Evolutionary conservation across 2,113 vertebrate species (phyloP), one percentile per base, ranked within the genome.

Genomic region (Sterna hirundo): DNA sequence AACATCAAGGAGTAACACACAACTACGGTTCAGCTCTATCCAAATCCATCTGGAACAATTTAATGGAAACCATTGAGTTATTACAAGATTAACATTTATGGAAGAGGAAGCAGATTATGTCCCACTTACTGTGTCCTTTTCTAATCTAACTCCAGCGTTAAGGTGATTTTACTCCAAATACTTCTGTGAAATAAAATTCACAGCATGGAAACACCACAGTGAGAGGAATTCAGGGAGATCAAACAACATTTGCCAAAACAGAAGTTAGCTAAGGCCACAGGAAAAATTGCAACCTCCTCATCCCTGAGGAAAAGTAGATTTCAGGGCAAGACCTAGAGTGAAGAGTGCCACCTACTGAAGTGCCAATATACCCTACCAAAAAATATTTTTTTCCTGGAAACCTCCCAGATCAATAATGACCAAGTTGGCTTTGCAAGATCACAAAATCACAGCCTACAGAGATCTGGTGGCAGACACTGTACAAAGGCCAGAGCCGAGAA

Each of bases 341-440:
- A 94, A 89, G 65, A 86, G 52, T 95, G 86, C 60, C 92, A 96
- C 42, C 85, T 88, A 86, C 69, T 86, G 94, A 91, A 92, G 62
- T 86, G 83, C 40, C 72, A 84, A 57, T 22, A 88, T 8, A 90
- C 58, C 66, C 42, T 71, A 70, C 6, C 14, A 27, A 93, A 61
- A 90, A 1, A 9, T 7, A 23, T 0, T 2, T 80, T 76, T 91
- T 78, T 44, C 61, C 83, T 72, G 65, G 52, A 92, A 95, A 75
- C 27, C 21, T 79, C 57, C 30, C 54, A 91, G 81, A 25, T 80
- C 38, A 25, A 19, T 11, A 58, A 26, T 15, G 6, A 66, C 52
- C 62, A 83, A 57, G n/a, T 19, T 86, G 70, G 55, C 23, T 88
- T 62, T 60, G 40, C 30, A 88, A 91, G 72, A 85, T 84, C 77